Percentiles rank a stretch among this genome's conserved stretches.
Evolutionary conservation across 1,140 invertebrate genomes (phyloP).

Genomic region (Eumeta japonica): DNA sequence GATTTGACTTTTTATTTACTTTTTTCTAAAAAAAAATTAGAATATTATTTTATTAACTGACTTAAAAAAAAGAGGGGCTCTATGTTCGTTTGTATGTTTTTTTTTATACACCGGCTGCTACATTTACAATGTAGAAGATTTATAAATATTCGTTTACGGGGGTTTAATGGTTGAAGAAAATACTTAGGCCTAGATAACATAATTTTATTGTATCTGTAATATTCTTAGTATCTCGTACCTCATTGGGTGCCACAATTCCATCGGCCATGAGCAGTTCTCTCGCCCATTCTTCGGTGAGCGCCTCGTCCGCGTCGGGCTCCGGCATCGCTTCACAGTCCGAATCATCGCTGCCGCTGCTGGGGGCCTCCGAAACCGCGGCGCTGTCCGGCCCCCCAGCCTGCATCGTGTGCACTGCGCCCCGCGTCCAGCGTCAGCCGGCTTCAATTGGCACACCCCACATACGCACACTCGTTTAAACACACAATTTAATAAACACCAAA

Average conservation of each 20-base stretch:
- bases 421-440: background rate
- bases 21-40: too few species aligned
- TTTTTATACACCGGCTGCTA: background rate
- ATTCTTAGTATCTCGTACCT: background rate
- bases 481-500: too few species aligned
- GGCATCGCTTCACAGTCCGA: conserved; percentile 38
- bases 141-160: too few species aligned
- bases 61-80: too few species aligned
- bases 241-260: background rate
- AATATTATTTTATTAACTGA: too few species aligned
- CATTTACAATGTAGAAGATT: too few species aligned
- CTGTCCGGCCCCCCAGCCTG: conserved; percentile 38
- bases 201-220: too few species aligned
- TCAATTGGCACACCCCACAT: conserved; percentile 9
- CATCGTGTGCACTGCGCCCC: conserved; percentile 22
- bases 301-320: conserved; percentile 27
- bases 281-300: conserved; percentile 46
- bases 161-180: too few species aligned
- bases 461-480: too few species aligned
- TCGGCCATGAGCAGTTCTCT: conserved; percentile 33
- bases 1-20: too few species aligned
- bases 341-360: conserved; percentile 45
- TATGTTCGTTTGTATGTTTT: background rate
- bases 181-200: too few species aligned
- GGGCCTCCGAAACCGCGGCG: conserved; percentile 37